These are phyloP conservation scores for Ptychochromis oligacanthus DNA, from an alignment of 2,113 vertebrate species.

Conservation along the genomic window DNA sequence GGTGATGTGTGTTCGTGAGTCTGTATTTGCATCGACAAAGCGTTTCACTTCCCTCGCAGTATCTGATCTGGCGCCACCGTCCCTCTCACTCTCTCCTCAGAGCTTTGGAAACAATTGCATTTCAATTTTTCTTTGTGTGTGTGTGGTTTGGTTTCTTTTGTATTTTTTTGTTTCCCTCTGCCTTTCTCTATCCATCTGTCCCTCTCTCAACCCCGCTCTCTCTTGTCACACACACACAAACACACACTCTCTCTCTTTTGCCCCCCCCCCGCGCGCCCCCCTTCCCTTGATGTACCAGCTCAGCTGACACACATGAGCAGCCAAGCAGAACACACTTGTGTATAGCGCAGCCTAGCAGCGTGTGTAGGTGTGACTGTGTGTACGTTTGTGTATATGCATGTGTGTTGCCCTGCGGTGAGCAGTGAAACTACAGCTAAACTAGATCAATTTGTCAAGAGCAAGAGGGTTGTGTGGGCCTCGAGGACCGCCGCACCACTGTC, in stretches of 20 bases:
- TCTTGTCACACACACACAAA: slow-evolving; percentile 40
- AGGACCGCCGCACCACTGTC: slow-evolving; percentile 51
- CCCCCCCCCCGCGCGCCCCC: no score
- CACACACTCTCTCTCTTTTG: slow-evolving; percentile 8
- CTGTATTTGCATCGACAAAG: slow-evolving; percentile 53
- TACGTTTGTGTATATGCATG: slow-evolving; percentile 14
- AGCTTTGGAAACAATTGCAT: slow-evolving; percentile 71
- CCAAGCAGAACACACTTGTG: slow-evolving; percentile 71
- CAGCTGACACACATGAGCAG: slow-evolving; percentile 69
- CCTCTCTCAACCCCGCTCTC: slow-evolving; percentile 41
- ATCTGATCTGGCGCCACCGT: slow-evolving; percentile 66
- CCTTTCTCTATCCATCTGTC: slow-evolving; percentile 36
- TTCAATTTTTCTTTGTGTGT: no score
- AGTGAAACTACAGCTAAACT: slow-evolving; percentile 71
- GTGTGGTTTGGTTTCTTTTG: no score
- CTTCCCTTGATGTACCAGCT: slow-evolving; percentile 65
- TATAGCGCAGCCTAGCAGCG: slow-evolving; percentile 47
- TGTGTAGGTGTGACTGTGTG: slow-evolving; percentile 34
- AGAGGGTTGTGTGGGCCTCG: slow-evolving; percentile 66
- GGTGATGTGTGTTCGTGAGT: slow-evolving; percentile 25
- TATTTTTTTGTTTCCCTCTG: slow-evolving; percentile 40
- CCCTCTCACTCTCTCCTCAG: slow-evolving; percentile 48
- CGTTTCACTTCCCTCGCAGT: slow-evolving; percentile 48
- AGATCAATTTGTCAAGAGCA: slow-evolving; percentile 79
- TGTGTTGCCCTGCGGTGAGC: slow-evolving; percentile 61